These are phyloP conservation scores for Neodiprion pinetum DNA, from an alignment of 1,140 invertebrate genomes.

Conservation along the genomic window DNA sequence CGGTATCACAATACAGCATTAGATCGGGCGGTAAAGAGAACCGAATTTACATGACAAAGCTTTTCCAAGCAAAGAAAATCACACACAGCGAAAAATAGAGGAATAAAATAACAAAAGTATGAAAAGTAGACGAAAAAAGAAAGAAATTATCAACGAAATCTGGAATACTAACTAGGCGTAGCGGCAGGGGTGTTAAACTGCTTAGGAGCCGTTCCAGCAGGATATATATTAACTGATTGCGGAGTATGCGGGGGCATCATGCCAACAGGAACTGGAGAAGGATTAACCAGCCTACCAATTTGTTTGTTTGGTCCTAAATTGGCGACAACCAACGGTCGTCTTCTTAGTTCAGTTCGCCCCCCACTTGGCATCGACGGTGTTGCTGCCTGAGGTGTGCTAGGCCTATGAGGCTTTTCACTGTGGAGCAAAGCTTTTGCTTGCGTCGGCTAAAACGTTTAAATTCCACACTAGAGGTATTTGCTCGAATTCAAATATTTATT, in stretches of 20 bases:
- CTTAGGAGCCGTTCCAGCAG: slow-evolving; percentile 37
- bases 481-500: neutral
- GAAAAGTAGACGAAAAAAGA: neutral
- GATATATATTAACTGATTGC: slow-evolving; percentile 23
- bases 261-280: slow-evolving; percentile 31
- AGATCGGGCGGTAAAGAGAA: neutral
- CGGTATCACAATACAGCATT: neutral
- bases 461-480: neutral
- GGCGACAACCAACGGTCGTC: slow-evolving; percentile 44
- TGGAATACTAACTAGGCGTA: slow-evolving; percentile 44
- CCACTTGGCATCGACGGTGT: slow-evolving; percentile 23
- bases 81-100: slow-evolving; percentile 10
- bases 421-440: slow-evolving; percentile 22
- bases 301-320: slow-evolving; percentile 36
- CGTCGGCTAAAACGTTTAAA: slow-evolving; percentile 34
- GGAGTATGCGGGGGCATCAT: slow-evolving; percentile 29
- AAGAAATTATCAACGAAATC: slow-evolving; percentile 9
- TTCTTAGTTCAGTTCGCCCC: slow-evolving; percentile 43
- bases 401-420: slow-evolving; percentile 46
- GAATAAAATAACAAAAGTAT: slow-evolving; percentile 16
- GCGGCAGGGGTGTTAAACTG: slow-evolving; percentile 38
- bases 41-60: neutral
- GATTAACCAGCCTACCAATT: slow-evolving; percentile 29
- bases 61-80: slow-evolving; percentile 14
- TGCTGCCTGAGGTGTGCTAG: slow-evolving; percentile 33